Evolutionary conservation across 2,113 vertebrate species (phyloP), one percentile per base, ranked within the genome.

Genomic region (Lepidothrix coronata): DNA sequence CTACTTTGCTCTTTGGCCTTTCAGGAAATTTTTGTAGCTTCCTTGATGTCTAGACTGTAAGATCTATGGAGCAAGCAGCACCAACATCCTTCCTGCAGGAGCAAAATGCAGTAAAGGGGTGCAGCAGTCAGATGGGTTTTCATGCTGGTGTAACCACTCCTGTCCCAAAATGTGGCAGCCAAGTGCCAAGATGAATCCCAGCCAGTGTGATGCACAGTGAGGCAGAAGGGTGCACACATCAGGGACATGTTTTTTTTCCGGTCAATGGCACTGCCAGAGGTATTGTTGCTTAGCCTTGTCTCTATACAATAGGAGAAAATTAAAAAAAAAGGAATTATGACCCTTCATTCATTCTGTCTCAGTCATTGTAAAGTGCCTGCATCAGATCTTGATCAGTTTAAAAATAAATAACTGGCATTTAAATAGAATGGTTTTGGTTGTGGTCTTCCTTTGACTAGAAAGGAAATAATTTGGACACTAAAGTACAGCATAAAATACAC

Each of bases 21-120:
- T 89, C 72, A 79, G 82, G 78, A 88, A 88, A 76, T 71, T 59
- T 89, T 85, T 95, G 37, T 63, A 80, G 52, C 35, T 88, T 93
- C 58, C 6, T 18, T 54, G 76, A 70, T 92, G 85, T 92, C 92
- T 93, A 78, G 86, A 86, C 75, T 57, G 30, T 27, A n/a, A 71
- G 24, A 71, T 24, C 51, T 71, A 30, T 28, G 46, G 20, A 89
- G 31, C 57, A 87, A 75, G 57, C 44, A 86, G 62, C 39, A 61
- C 16, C 73, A 77, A 52, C 52, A n/a, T 52, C 72, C 68, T 67
- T 93, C 43, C 75, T 89, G 52, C 63, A 63, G 33, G 30, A 96
- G 44, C 58, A 78, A 85, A 74, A 63, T 9, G 11, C 55, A 49
- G 72, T 6, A 49, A 58, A 77, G 37, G 31, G 48, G 41, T 65